Evolutionary conservation across 2,888 invertebrate species (phyloP), one percentile per base, ranked within the genome.

Genomic region (Nyleta sp.): DNA sequence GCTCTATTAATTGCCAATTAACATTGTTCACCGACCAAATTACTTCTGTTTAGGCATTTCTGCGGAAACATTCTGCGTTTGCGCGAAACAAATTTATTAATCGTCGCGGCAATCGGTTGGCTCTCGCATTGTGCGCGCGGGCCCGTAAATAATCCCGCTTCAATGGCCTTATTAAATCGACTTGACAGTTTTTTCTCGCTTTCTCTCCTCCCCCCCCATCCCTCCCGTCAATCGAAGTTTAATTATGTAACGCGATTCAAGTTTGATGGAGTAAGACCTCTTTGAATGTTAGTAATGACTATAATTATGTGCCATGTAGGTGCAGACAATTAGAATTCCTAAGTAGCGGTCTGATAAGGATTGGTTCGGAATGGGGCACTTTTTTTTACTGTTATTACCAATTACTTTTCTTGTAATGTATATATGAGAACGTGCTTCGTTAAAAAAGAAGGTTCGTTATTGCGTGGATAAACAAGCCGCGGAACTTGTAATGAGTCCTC

Each of bases 1-100:
- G 57, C 53, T 70, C 64, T 76, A 76, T 76, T 76, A 76, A 76
- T 76, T 76, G 71, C 64, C 65, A 76, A 76, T 76, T 76, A 76
- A 71, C 65, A 65, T 68, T 57, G 48, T 48, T 62, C 38, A 53
- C 33, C 24, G 50, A 10, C 52, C 8, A 15, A 71, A 46, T 46
- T 44, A 28, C 42, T 42, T 33, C 17, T 33, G 40, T 24, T 57
- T 44, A 35, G 46, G 20, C 18, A 46, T 57, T 67, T 67, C 31
- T 18, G 53, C 46, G 24, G 44, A 53, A 55, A 31, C 8, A 15
- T 6, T 1, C 18, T 22, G 15, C 15, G 11, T 40, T 42, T 50
- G 17, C 33, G 31, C 59, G 52, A 53, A 53, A 55, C 38, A 53
- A 72, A 62, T 62, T 55, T 48, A 72, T 72, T 52, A 46, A 55